Evolutionary conservation across 2,888 invertebrate species (phyloP).

Genomic region (Cylloceria caligata): DNA sequence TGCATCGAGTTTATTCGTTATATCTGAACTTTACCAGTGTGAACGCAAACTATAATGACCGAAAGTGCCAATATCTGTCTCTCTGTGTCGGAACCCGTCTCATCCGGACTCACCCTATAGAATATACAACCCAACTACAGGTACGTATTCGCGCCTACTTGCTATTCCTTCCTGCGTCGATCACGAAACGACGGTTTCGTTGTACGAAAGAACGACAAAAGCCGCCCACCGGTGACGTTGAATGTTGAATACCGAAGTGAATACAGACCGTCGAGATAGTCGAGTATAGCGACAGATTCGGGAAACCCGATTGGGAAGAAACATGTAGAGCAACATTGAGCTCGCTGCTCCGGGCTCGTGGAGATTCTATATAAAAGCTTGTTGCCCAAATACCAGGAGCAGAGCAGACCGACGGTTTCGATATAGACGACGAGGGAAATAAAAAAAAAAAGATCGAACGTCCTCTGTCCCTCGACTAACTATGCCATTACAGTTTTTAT

Average conservation of each 20-base stretch:
- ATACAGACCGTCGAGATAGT: conserved; percentile 5
- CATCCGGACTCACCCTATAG: background rate
- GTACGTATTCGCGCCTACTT: conserved; percentile 35
- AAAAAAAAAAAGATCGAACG: conserved; percentile 1
- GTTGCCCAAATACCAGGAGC: conserved; percentile 36
- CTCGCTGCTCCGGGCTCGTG: background rate
- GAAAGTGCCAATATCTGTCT: background rate
- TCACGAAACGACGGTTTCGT: conserved; percentile 51
- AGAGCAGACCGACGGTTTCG: conserved; percentile 23
- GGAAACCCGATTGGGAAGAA: conserved; percentile 30
- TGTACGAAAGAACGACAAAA: conserved; percentile 56
- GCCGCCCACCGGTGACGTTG: conserved; percentile 43
- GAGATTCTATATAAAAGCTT: conserved; percentile 34
- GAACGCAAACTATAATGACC: background rate
- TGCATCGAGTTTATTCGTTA: background rate
- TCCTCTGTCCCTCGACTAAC: conserved; percentile 23
- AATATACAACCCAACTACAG: background rate
- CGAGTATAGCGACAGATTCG: conserved; percentile 7
- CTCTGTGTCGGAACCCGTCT: background rate
- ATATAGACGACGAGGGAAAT: conserved; percentile 20
- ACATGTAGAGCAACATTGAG: conserved; percentile 29
- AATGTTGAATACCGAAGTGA: conserved; percentile 57
- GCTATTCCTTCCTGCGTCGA: conserved; percentile 54
- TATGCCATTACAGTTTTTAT: conserved; percentile 44
- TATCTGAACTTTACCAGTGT: background rate